Percentiles rank a stretch among this genome's conserved stretches.
These are phyloP conservation scores for Myrmecophaga tridactyla DNA, from an alignment of 2,113 vertebrate genomes.

Conservation along the genomic window DNA sequence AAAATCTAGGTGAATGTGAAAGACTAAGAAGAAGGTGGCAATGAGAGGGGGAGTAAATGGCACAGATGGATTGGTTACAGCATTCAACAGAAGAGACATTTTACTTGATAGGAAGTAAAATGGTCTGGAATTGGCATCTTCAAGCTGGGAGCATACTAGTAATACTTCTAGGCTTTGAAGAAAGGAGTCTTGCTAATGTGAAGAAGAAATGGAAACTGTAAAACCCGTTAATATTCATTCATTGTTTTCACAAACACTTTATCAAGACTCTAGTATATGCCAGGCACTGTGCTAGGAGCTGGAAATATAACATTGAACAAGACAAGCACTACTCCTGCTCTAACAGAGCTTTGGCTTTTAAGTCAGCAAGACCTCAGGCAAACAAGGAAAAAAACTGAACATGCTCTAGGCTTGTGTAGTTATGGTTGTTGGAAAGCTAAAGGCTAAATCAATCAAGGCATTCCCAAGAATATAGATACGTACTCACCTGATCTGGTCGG, in stretches of 20 bases:
- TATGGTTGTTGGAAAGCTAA: neutral
- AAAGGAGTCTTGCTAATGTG: neutral
- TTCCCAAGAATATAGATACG: neutral
- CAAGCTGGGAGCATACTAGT: neutral
- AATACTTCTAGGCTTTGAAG: neutral
- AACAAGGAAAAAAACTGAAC: neutral
- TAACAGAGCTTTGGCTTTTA: neutral
- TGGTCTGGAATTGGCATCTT: neutral
- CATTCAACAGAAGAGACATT: neutral
- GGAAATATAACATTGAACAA: neutral
- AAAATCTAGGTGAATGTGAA: neutral
- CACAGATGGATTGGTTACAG: neutral
- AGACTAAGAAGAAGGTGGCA: neutral
- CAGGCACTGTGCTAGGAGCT: neutral
- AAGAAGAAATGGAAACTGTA: neutral
- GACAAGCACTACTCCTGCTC: neutral
- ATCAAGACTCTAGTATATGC: neutral
- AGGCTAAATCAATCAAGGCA: conserved; percentile 14
- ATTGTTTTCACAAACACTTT: neutral
- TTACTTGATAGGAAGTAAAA: neutral
- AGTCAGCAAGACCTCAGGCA: neutral
- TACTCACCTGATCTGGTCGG: neutral
- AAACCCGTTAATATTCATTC: neutral
- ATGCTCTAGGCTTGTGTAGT: neutral
- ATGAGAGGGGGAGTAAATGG: neutral